Conservation (phyloP, 2,797 vertebrate genomes). For the Todus mexicanus region DNA sequence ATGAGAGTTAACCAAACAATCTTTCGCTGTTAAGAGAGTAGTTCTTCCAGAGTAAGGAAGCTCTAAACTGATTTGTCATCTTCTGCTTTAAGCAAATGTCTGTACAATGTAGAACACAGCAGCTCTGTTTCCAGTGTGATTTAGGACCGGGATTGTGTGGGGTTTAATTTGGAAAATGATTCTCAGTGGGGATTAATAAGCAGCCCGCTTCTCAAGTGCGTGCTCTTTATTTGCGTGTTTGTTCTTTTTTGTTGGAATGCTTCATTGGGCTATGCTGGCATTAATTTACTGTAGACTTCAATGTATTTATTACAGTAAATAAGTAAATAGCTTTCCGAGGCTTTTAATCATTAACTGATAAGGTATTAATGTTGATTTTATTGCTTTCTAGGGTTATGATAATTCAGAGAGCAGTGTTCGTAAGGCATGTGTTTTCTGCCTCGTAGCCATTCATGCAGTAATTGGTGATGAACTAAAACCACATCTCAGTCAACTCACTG, state of each 20-base stretch:
- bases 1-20: background rate
- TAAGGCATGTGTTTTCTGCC: conserved; percentile 97
- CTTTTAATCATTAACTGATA: conserved; percentile 52
- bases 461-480: conserved; percentile 98
- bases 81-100: background rate
- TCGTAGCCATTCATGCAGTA: conserved; percentile 92
- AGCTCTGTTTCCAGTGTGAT: background rate
- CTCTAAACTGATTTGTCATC: background rate
- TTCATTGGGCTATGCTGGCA: background rate
- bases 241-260: background rate
- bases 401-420: conserved; percentile 98
- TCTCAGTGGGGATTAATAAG: background rate
- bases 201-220: background rate
- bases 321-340: conserved; percentile 1
- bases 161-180: background rate
- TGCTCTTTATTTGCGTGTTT: background rate
- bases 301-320: conserved; percentile 14
- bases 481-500: conserved; percentile 93
- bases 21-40: background rate
- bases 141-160: background rate
- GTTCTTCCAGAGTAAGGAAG: background rate
- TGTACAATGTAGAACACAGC: background rate
- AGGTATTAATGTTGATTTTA: conserved; percentile 43
- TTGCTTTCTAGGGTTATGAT: conserved; percentile 87
- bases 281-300: background rate